phyloP scores from a whole-genome alignment of 2,113 vertebrate genomes.

The Ptilorrhoa leucosticta region DNA sequence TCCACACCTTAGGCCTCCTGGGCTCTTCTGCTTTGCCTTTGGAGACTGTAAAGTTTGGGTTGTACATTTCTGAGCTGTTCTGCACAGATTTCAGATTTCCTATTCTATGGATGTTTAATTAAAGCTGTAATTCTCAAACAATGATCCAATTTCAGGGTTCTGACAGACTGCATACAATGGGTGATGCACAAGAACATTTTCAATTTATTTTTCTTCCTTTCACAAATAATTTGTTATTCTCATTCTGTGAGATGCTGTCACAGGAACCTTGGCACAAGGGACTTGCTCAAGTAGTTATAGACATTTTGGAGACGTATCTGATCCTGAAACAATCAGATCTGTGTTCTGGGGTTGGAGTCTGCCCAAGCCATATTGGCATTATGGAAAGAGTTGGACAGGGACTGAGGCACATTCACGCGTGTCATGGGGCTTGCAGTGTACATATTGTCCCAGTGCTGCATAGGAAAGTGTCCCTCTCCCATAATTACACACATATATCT shows the following conservation, averaged over 20 bases:
- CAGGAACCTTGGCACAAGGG: neutral
- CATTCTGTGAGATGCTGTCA: neutral
- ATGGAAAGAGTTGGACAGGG: neutral
- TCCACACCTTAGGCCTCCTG: neutral
- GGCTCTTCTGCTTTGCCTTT: neutral
- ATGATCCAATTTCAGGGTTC: neutral
- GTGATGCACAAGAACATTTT: neutral
- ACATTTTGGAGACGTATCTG: neutral
- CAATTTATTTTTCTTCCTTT: neutral
- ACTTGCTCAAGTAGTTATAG: neutral
- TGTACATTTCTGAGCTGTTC: neutral
- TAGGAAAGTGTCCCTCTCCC: neutral
- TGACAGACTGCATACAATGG: neutral
- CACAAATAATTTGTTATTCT: neutral
- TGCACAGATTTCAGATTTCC: neutral
- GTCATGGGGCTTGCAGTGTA: neutral
- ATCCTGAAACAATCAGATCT: neutral
- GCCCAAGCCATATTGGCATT: neutral
- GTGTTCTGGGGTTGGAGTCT: neutral
- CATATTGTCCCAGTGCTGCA: neutral
- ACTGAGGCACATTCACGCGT: neutral
- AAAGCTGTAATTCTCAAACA: neutral
- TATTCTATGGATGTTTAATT: neutral
- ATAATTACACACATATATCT: neutral
- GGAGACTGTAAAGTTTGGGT: neutral